Evolutionary conservation across 2,797 vertebrate genomes (phyloP).

Genomic region (Pantherophis alleghaniensis): DNA sequence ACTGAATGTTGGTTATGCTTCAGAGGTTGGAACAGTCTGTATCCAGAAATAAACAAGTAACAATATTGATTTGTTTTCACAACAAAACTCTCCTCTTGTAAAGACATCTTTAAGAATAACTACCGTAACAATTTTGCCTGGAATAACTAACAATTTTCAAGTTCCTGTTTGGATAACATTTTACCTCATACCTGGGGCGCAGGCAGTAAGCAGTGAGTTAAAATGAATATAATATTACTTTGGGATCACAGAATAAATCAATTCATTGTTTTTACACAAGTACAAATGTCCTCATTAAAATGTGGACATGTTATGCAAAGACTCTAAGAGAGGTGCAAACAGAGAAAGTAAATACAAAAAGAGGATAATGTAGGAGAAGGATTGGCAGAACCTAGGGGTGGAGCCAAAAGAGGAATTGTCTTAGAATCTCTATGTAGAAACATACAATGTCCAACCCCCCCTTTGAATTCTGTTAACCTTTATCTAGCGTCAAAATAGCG

Average conservation of each 20-base stretch:
- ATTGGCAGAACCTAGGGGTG: background rate
- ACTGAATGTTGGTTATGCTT: constrained; percentile 4
- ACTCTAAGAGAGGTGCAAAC: background rate
- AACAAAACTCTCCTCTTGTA: background rate
- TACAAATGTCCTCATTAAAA: background rate
- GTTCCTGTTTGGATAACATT: background rate
- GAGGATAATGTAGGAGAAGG: background rate
- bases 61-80: background rate
- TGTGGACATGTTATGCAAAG: background rate
- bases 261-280: background rate
- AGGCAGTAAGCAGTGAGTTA: background rate
- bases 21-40: background rate
- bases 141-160: background rate
- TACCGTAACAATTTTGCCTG: background rate
- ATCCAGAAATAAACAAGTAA: background rate
- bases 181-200: background rate
- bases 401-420: background rate
- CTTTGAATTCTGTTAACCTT: background rate
- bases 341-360: background rate
- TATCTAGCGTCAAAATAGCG: background rate
- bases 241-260: background rate
- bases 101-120: background rate
- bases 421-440: background rate
- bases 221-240: background rate
- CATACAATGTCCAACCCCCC: background rate